phyloP scores from a whole-genome alignment of 1,140 invertebrate species.

The Myzus persicae region DNA sequence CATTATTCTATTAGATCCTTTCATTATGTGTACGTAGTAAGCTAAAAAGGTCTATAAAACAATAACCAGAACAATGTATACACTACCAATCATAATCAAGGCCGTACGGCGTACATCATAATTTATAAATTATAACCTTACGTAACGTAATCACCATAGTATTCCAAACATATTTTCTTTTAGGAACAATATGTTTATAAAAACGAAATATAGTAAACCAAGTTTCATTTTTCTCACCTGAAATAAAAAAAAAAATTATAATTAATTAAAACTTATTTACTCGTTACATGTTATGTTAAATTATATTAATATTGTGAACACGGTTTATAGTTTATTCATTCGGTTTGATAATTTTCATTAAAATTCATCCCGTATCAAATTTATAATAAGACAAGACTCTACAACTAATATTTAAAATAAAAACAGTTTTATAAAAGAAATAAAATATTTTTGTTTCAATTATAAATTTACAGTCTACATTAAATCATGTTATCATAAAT shows the following conservation, averaged over 20 bases:
- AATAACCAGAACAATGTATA: conserved; percentile 32
- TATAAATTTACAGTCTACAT: no score
- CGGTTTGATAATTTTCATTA: neutral
- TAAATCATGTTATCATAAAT: no score
- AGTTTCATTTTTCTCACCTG: neutral
- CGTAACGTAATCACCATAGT: neutral
- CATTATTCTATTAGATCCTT: conserved; percentile 22
- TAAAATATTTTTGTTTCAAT: no score
- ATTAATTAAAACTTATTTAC: neutral
- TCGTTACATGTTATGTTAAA: neutral
- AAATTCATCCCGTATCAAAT: neutral
- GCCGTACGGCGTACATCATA: no score
- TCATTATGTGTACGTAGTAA: neutral
- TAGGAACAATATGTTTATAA: conserved; percentile 3
- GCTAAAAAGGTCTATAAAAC: neutral
- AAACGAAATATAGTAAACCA: neutral
- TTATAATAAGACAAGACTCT: no score
- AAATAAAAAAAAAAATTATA: neutral
- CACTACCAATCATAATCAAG: neutral
- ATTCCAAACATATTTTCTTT: neutral
- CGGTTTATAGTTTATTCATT: neutral
- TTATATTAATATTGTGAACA: neutral
- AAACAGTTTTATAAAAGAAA: no score
- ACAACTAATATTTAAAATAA: no score
- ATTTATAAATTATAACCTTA: conserved; percentile 32